Conservation (phyloP, 2,113 vertebrate species). For the Lethenteron camtschaticum region DNA sequence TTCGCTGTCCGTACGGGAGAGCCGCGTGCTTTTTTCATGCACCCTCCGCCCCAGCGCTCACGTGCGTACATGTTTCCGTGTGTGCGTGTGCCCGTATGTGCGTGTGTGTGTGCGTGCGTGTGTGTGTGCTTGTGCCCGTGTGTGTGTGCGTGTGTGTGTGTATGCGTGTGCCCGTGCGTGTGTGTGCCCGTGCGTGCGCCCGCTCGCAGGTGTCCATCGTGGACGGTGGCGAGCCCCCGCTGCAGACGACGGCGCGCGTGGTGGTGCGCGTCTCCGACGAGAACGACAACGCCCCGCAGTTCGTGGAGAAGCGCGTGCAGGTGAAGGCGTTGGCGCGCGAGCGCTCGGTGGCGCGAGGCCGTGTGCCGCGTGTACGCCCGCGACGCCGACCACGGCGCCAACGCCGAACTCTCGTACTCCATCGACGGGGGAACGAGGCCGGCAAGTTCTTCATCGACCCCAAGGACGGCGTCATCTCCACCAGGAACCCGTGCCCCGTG, state of each 20-base stretch:
- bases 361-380: constrained; percentile 2
- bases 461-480: neutral
- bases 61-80: neutral
- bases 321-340: neutral
- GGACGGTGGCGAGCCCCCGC: neutral
- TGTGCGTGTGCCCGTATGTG: neutral
- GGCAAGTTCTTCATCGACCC: constrained; percentile 6
- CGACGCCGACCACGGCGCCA: constrained; percentile 1
- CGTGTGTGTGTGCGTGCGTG: neutral
- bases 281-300: neutral
- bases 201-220: neutral
- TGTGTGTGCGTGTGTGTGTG: neutral
- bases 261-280: constrained; percentile 2
- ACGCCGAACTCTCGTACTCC: constrained; percentile 1
- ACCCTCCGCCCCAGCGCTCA: too few relatives aligned
- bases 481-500: neutral
- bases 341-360: neutral
- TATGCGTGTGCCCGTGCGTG: neutral
- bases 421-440: constrained; percentile 1
- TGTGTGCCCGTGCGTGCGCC: neutral
- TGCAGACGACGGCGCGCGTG: neutral
- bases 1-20: too few relatives aligned
- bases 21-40: too few relatives aligned
- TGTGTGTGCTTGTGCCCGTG: neutral
- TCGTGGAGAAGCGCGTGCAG: neutral